phyloP scores from a whole-genome alignment of 30 jellyfish, hydroid and myxozoan genomes.

The Hydractinia echinata region DNA sequence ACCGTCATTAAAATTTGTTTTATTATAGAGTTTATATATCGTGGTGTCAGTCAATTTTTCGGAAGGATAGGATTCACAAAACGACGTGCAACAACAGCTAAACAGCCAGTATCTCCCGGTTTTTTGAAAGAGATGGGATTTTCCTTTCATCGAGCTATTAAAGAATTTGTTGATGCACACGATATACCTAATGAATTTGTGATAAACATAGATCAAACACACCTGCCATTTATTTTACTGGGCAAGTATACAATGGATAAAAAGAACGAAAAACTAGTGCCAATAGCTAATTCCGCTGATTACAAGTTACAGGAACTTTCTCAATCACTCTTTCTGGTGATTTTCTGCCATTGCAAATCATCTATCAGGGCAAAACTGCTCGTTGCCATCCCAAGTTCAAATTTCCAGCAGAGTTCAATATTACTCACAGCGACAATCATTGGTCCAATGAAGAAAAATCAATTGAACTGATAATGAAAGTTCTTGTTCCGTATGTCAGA shows the following conservation, averaged over 20 bases:
- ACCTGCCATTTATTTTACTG: slow-evolving; percentile 1
- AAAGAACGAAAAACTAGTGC: slow-evolving; percentile 1
- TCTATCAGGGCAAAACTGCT: slow-evolving; percentile 6
- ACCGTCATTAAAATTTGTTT: too few relatives aligned
- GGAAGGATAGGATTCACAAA: too few relatives aligned
- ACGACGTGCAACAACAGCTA: too few relatives aligned
- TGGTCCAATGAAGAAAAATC: not conserved
- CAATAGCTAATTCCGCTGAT: slow-evolving; percentile 1
- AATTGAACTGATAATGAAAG: not conserved
- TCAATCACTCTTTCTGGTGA: slow-evolving; percentile 3
- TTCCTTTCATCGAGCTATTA: too few relatives aligned
- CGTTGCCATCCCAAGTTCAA: slow-evolving; percentile 8
- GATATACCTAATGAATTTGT: too few relatives aligned
- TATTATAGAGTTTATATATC: too few relatives aligned
- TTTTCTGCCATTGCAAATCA: not conserved
- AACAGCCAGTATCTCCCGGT: too few relatives aligned
- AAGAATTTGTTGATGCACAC: too few relatives aligned
- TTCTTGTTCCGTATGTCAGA: not conserved
- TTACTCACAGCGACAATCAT: slow-evolving; percentile 6
- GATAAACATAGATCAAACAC: slow-evolving; percentile 3
- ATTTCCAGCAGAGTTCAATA: not conserved
- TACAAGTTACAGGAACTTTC: slow-evolving; percentile 3
- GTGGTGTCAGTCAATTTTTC: too few relatives aligned
- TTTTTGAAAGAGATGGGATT: too few relatives aligned
- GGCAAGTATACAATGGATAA: slow-evolving; percentile 1